Evolutionary conservation across 2,888 invertebrate species (phyloP).

Genomic region (Mellilla xanthometata): DNA sequence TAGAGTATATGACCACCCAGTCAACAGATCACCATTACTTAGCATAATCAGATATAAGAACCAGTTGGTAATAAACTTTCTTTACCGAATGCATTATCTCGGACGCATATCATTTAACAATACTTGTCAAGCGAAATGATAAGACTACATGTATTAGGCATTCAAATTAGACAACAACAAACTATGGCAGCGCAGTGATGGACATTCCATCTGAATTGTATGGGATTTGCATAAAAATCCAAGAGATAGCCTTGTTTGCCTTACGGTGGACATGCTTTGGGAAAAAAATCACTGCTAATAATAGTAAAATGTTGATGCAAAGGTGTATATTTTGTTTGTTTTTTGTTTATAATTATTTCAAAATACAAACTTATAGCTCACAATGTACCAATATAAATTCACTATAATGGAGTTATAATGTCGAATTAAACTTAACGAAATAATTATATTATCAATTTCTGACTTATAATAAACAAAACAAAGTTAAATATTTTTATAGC

Average conservation of each 20-base stretch:
- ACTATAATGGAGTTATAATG: too few species aligned
- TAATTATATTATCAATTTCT: too few species aligned
- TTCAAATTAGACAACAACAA: constrained; percentile 75
- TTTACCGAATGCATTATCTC: constrained; percentile 30
- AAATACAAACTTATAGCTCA: too few species aligned
- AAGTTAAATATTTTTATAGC: constrained; percentile 2
- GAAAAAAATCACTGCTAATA: constrained; percentile 13
- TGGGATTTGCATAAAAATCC: constrained; percentile 74
- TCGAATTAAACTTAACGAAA: neutral
- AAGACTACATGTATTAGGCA: constrained; percentile 55
- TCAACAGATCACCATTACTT: constrained; percentile 29
- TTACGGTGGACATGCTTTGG: constrained; percentile 39
- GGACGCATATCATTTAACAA: constrained; percentile 45
- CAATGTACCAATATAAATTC: too few species aligned
- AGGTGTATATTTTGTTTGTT: too few species aligned
- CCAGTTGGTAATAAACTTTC: constrained; percentile 29
- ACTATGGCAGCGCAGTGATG: constrained; percentile 61
- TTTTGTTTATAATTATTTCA: too few species aligned
- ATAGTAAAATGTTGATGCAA: too few species aligned
- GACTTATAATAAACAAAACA: too few species aligned
- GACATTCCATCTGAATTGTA: constrained; percentile 72
- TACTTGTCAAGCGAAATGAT: constrained; percentile 51
- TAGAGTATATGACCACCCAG: constrained; percentile 27
- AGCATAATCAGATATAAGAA: constrained; percentile 30
- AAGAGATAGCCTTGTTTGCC: constrained; percentile 28